Percentiles rank a stretch among this genome's conserved stretches.
Evolutionary conservation across 2,113 vertebrate genomes (phyloP).

Genomic region (Oriolus oriolus): DNA sequence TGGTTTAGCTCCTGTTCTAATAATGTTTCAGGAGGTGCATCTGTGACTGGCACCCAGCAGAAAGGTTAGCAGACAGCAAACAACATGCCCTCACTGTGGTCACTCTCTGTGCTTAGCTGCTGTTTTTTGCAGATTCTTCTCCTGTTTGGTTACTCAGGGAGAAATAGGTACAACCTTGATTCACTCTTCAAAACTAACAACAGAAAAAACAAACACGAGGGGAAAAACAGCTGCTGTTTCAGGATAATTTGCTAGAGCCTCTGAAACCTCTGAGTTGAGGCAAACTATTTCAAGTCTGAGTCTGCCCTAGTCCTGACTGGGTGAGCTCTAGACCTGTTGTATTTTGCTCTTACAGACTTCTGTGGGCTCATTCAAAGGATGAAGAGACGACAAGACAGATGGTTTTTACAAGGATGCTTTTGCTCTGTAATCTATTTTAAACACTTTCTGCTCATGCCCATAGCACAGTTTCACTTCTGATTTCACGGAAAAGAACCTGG

Average conservation of each 20-base stretch:
- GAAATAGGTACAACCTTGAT: background rate
- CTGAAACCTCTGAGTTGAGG: background rate
- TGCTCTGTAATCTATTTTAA: background rate
- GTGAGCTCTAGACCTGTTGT: background rate
- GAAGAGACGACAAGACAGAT: background rate
- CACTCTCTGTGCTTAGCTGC: background rate
- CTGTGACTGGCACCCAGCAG: background rate
- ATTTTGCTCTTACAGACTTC: background rate
- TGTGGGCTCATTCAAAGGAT: background rate
- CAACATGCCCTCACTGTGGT: background rate
- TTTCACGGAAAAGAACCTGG: background rate
- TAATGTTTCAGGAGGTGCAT: background rate
- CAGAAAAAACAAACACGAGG: background rate
- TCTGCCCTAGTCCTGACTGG: background rate
- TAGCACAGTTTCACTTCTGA: background rate
- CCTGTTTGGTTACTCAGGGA: background rate
- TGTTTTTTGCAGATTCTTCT: background rate
- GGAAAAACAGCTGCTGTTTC: background rate
- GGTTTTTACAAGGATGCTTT: background rate
- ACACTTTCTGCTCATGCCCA: background rate
- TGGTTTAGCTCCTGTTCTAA: background rate
- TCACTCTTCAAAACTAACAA: background rate
- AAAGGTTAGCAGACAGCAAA: background rate
- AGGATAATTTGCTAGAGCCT: background rate
- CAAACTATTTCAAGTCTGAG: background rate